Percentiles rank a stretch among this genome's conserved stretches.
phyloP scores from a whole-genome alignment of 2,797 vertebrate genomes.

The Aldrovandia affinis region DNA sequence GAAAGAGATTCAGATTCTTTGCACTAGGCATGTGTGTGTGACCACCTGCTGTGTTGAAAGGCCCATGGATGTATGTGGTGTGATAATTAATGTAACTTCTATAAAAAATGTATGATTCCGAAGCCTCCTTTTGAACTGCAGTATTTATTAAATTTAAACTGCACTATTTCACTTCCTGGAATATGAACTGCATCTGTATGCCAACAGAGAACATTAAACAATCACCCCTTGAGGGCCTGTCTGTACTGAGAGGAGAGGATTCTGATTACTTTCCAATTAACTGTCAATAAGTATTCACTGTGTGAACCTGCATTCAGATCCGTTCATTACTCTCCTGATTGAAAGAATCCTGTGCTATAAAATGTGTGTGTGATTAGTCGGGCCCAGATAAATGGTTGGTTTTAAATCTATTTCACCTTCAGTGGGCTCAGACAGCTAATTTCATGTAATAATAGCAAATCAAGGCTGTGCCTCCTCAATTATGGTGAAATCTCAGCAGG shows the following conservation, averaged over 20 bases:
- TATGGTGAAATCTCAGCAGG: slow-evolving; percentile 48
- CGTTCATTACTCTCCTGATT: slow-evolving; percentile 49
- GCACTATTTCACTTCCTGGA: neutral
- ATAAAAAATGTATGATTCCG: slow-evolving; percentile 33
- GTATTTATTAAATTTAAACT: slow-evolving; percentile 38
- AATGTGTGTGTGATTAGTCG: slow-evolving; percentile 44
- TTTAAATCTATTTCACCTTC: slow-evolving; percentile 30
- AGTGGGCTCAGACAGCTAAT: slow-evolving; percentile 45
- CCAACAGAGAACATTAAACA: slow-evolving; percentile 3
- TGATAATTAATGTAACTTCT: slow-evolving; percentile 52
- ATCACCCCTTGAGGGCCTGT: slow-evolving; percentile 30
- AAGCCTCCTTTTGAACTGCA: slow-evolving; percentile 44
- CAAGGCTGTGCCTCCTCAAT: slow-evolving; percentile 60
- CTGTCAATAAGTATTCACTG: slow-evolving; percentile 41
- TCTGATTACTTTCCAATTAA: slow-evolving; percentile 59
- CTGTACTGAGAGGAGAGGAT: slow-evolving; percentile 38
- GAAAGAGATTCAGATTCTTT: slow-evolving; percentile 30
- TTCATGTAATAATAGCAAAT: slow-evolving; percentile 50
- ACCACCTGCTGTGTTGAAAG: slow-evolving; percentile 32
- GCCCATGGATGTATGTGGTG: slow-evolving; percentile 43
- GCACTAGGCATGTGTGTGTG: neutral
- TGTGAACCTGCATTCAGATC: slow-evolving; percentile 44
- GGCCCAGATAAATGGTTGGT: slow-evolving; percentile 41
- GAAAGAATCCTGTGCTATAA: slow-evolving; percentile 20
- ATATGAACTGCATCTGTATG: neutral